Percentiles rank a stretch among this genome's conserved stretches.
These are phyloP conservation scores for Matsumurasca onukii DNA, from an alignment of 1,140 invertebrate genomes.

Conservation along the genomic window DNA sequence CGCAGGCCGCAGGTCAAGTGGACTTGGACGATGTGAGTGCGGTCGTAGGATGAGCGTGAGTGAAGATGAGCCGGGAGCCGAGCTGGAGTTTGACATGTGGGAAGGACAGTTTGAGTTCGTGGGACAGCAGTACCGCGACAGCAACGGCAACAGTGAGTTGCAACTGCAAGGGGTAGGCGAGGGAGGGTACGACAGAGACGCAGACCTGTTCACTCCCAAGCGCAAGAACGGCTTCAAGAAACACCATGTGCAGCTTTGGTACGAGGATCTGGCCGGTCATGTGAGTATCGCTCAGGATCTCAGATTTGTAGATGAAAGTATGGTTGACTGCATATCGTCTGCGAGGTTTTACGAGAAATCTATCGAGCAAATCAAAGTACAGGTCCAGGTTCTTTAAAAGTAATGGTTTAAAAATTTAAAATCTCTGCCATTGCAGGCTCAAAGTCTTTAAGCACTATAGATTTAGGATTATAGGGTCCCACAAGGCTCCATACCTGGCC, in stretches of 20 bases:
- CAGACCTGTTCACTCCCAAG: constrained; percentile 48
- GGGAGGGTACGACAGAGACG: constrained; percentile 46
- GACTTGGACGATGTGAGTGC: neutral
- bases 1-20: neutral
- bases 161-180: constrained; percentile 47
- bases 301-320: no score
- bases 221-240: constrained; percentile 56
- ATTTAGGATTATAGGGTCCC: no score
- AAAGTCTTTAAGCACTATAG: no score
- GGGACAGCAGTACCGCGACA: constrained; percentile 47
- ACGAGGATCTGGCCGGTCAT: constrained; percentile 56
- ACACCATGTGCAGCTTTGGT: constrained; percentile 54
- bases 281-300: no score
- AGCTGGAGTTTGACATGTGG: constrained; percentile 77
- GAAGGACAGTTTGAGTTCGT: constrained; percentile 83
- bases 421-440: no score
- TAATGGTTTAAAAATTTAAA: no score
- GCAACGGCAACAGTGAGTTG: constrained; percentile 31
- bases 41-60: constrained; percentile 33
- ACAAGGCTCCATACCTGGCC: no score
- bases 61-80: constrained; percentile 37
- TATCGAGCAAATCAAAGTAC: no score
- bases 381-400: no score
- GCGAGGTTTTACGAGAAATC: no score
- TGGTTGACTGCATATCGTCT: no score